Conservation (phyloP, 2,888 invertebrate species). For the Cataglyphis altisquamis region DNA sequence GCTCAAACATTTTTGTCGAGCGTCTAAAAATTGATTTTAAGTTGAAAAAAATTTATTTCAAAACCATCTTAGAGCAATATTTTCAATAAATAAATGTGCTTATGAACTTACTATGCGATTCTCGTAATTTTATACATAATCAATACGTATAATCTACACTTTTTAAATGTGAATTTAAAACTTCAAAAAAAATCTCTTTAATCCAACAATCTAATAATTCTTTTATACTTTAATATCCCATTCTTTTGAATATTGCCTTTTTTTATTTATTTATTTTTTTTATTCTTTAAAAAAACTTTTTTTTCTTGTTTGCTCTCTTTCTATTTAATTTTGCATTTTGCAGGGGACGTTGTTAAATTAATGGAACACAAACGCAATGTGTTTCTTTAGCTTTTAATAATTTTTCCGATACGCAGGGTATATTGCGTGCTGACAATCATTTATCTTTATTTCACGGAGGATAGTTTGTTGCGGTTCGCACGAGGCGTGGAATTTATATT, state of each 20-base stretch:
- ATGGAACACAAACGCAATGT: slow-evolving; percentile 10
- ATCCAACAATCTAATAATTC: not conserved
- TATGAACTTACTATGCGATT: not conserved
- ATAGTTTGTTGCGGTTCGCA: slow-evolving; percentile 64
- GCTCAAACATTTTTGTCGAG: not conserved
- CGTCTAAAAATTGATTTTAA: not conserved
- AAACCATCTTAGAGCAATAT: not conserved
- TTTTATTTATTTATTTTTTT: not conserved
- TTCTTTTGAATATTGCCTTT: not conserved
- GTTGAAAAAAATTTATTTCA: not conserved
- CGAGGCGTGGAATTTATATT: slow-evolving; percentile 76
- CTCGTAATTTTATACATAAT: not conserved
- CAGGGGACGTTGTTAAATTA: slow-evolving; percentile 26
- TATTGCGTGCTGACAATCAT: slow-evolving; percentile 47
- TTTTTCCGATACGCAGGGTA: slow-evolving; percentile 41
- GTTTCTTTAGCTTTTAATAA: slow-evolving; percentile 43
- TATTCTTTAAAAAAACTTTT: not conserved
- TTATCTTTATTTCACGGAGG: slow-evolving; percentile 45
- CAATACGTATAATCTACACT: not conserved
- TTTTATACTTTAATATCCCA: not conserved
- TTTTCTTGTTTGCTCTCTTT: not conserved
- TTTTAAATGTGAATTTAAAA: not conserved
- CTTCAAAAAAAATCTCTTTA: not conserved
- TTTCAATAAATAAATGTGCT: not conserved
- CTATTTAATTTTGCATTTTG: slow-evolving; percentile 16